Percentiles rank a stretch among this genome's conserved stretches.
These are phyloP conservation scores for Embiotoca jacksoni DNA, from an alignment of 2,113 vertebrate genomes.

Conservation along the genomic window DNA sequence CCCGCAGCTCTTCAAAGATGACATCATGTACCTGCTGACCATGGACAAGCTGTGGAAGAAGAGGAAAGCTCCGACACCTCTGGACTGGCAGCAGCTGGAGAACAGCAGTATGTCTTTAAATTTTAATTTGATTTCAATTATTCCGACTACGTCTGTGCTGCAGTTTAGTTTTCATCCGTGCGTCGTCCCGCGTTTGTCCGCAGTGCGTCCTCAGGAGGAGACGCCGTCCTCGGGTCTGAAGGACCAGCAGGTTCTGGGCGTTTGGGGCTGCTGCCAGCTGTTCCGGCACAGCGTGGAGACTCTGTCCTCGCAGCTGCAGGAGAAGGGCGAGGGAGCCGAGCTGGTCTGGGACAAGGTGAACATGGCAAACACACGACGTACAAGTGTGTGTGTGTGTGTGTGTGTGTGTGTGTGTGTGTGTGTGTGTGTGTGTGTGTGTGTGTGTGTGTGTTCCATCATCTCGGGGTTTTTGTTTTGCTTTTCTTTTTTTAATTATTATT, in stretches of 20 bases:
- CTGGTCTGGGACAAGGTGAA: conserved; percentile 94
- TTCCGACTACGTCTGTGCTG: not conserved
- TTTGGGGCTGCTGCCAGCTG: conserved; percentile 89
- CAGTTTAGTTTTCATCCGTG: not conserved
- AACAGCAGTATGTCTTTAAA: conserved; percentile 84
- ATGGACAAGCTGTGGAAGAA: conserved; percentile 99
- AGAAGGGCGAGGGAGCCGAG: conserved; percentile 92
- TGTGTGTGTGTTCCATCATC: too few species aligned
- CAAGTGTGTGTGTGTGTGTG: too few species aligned
- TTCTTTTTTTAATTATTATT: too few species aligned
- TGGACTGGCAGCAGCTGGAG: conserved; percentile 93
- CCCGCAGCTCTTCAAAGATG: conserved; percentile 96
- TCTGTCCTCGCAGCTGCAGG: conserved; percentile 88
- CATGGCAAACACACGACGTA: too few species aligned
- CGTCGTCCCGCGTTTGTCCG: conserved; percentile 10
- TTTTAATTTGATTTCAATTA: too few species aligned
- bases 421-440: too few species aligned
- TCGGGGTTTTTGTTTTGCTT: too few species aligned
- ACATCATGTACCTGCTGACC: conserved; percentile 95
- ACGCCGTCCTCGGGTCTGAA: conserved; percentile 85
- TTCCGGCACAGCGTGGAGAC: conserved; percentile 94
- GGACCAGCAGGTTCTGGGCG: conserved; percentile 95
- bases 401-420: too few species aligned
- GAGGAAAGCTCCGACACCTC: conserved; percentile 93
- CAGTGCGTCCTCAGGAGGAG: conserved; percentile 83